Evolutionary conservation across 2,797 vertebrate genomes (phyloP).

Genomic region (Enteromius unitaeniatus): DNA sequence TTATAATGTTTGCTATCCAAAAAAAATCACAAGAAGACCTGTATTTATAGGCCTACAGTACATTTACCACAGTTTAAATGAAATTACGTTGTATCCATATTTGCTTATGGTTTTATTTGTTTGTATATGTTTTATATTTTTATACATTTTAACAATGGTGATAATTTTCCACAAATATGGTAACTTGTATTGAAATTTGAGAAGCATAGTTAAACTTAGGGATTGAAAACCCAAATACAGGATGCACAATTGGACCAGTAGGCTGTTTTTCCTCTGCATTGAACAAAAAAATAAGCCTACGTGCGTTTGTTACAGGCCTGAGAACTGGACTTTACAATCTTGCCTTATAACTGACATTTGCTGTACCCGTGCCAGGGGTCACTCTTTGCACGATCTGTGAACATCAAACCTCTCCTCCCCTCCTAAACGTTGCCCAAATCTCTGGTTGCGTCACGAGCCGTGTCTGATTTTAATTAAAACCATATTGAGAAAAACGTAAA

Average conservation of each 20-base stretch:
- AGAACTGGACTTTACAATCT: slow-evolving; percentile 41
- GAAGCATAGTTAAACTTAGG: background rate
- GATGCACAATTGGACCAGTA: background rate
- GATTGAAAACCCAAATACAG: background rate
- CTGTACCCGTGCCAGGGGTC: slow-evolving; percentile 41
- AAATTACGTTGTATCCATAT: background rate
- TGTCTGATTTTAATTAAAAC: slow-evolving; percentile 80
- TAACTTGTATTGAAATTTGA: background rate
- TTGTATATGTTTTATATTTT: background rate
- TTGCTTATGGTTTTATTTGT: background rate
- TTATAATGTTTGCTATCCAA: background rate
- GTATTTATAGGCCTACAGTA: background rate
- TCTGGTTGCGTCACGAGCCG: slow-evolving; percentile 70
- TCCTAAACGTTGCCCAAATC: slow-evolving; percentile 12
- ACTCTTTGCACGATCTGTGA: slow-evolving; percentile 64
- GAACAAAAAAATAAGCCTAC: slow-evolving; percentile 8
- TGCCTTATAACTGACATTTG: slow-evolving; percentile 59
- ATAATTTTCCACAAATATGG: background rate
- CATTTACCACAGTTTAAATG: background rate
- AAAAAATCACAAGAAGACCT: background rate
- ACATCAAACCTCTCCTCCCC: slow-evolving; percentile 47
- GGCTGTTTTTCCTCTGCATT: background rate
- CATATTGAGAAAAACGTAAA: slow-evolving; percentile 78
- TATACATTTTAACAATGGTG: background rate
- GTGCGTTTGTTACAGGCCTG: background rate